phyloP scores from a whole-genome alignment of 2,888 invertebrate genomes.

The Metallyticus violacea region DNA sequence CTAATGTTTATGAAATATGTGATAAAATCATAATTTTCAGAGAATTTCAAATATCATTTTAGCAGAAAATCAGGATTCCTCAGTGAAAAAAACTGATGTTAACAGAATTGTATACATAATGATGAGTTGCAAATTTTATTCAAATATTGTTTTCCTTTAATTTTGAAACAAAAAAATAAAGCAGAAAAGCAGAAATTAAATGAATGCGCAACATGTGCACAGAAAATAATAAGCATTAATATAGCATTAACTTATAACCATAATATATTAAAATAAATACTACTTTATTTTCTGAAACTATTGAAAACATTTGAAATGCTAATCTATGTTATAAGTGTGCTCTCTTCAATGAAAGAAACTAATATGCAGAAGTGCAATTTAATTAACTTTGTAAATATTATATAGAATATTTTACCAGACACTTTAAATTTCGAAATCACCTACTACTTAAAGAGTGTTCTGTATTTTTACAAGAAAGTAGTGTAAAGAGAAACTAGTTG shows the following conservation, averaged over 20 bases:
- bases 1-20: no score
- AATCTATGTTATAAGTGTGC: background rate
- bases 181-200: background rate
- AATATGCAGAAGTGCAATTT: background rate
- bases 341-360: background rate
- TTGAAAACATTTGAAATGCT: background rate
- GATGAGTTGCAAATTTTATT: no score
- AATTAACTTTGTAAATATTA: background rate
- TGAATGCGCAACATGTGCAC: background rate
- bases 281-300: background rate
- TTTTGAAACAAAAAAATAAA: no score
- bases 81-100: no score
- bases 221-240: background rate
- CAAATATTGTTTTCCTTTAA: no score
- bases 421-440: background rate
- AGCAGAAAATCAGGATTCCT: no score
- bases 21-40: no score
- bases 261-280: background rate
- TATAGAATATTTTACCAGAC: background rate
- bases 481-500: no score
- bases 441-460: background rate
- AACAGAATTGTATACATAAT: no score
- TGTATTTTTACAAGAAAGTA: background rate
- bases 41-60: no score
- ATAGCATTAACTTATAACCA: background rate